Percentiles rank a stretch among this genome's conserved stretches.
phyloP scores from a whole-genome alignment of 2,797 vertebrate species.

The Ammospiza maritima region DNA sequence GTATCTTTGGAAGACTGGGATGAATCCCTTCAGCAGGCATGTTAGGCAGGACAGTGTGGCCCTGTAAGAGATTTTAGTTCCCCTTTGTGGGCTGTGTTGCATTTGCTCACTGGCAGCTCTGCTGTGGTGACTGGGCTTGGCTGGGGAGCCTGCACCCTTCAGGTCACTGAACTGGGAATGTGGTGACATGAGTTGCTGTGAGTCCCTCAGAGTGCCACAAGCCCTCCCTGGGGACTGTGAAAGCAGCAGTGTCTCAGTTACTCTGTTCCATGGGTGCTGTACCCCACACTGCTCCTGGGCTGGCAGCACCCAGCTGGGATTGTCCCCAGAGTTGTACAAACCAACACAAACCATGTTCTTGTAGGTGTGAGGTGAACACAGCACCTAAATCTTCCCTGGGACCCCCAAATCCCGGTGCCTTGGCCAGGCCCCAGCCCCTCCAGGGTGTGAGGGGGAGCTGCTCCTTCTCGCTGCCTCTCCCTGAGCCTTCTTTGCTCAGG shows the following conservation, averaged over 20 bases:
- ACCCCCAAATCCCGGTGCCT: background rate
- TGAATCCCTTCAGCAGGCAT: rapidly evolving
- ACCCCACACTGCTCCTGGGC: rapidly evolving
- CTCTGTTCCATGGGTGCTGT: rapidly evolving
- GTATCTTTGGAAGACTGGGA: background rate
- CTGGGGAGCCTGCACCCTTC: background rate
- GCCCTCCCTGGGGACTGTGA: background rate
- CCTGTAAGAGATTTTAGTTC: background rate
- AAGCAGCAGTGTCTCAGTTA: rapidly evolving
- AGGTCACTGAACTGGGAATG: background rate
- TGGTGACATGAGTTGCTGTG: background rate
- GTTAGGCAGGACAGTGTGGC: background rate
- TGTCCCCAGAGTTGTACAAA: background rate
- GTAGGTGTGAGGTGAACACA: rapidly evolving
- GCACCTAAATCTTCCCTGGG: background rate
- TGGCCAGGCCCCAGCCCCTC: background rate
- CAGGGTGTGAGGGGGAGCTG: too few relatives aligned
- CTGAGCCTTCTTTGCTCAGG: background rate
- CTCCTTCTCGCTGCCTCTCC: background rate
- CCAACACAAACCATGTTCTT: background rate
- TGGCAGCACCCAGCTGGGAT: background rate
- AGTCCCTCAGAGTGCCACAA: rapidly evolving
- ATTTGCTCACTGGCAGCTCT: background rate
- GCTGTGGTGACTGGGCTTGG: background rate
- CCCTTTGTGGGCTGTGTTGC: background rate